phyloP scores from a whole-genome alignment of 2,888 invertebrate genomes.

The Orthosia incerta region DNA sequence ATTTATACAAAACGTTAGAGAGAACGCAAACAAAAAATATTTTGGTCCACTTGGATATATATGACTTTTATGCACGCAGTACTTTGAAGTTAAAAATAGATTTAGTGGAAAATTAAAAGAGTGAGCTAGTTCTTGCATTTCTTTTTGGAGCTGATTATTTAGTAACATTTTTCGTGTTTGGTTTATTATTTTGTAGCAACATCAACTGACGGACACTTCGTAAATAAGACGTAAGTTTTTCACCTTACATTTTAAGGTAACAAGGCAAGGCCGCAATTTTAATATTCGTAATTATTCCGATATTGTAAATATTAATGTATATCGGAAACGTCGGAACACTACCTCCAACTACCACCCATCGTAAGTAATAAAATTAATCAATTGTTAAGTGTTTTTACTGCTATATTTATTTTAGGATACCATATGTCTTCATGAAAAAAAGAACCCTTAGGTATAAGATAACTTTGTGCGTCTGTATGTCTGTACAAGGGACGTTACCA shows the following conservation, averaged over 20 bases:
- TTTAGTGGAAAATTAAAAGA: constrained; percentile 33
- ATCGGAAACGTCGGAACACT: not conserved
- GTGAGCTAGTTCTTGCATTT: constrained; percentile 19
- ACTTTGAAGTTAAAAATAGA: constrained; percentile 29
- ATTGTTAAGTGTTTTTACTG: too few species aligned
- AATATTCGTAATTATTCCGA: not conserved
- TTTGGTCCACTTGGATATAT: constrained; percentile 11
- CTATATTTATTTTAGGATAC: too few species aligned
- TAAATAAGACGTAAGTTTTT: not conserved
- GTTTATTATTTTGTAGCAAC: constrained; percentile 6
- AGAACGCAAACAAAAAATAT: constrained; percentile 24
- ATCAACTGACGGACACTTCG: not conserved
- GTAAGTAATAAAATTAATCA: too few species aligned
- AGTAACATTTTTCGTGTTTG: not conserved
- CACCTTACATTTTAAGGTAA: not conserved
- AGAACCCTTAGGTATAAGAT: too few species aligned
- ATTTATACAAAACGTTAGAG: constrained; percentile 1
- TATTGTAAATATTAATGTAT: not conserved
- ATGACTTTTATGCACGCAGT: not conserved
- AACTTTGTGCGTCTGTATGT: too few species aligned
- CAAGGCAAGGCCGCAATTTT: not conserved
- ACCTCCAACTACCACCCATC: too few species aligned
- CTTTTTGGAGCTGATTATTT: constrained; percentile 8
- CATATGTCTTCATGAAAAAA: too few species aligned
- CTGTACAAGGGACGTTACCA: too few species aligned